A percentile compares a stretch with the other conserved stretches of the same genome.
Evolutionary conservation across 2,888 invertebrate species (phyloP).

Genomic region (Drosophila nr. medialis): DNA sequence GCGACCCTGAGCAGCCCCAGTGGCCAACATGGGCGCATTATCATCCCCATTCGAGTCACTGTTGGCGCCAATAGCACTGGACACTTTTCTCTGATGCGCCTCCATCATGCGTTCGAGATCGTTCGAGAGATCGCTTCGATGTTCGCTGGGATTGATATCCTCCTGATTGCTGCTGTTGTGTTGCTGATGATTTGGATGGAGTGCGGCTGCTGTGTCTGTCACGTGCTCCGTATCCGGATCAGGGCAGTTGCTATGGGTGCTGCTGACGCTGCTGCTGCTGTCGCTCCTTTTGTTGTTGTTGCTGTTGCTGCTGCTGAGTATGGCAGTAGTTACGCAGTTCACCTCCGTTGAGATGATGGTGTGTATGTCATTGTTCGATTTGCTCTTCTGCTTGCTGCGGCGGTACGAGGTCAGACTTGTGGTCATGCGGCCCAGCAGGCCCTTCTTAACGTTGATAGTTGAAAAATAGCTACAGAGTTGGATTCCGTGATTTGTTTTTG

Average conservation of each 20-base stretch:
- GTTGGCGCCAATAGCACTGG: constrained; percentile 17
- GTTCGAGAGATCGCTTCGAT: constrained; percentile 64
- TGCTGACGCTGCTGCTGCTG: constrained; percentile 14
- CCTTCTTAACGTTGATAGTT: constrained; percentile 84
- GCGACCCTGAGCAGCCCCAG: constrained; percentile 67
- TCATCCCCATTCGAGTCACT: constrained; percentile 58
- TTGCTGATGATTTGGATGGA: constrained; percentile 14
- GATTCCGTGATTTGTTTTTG: constrained; percentile 10
- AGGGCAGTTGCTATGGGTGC: constrained; percentile 15
- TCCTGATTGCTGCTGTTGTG: constrained; percentile 16
- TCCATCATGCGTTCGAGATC: constrained; percentile 69
- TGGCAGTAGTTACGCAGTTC: constrained; percentile 55
- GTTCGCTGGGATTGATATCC: constrained; percentile 33
- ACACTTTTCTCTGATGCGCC: constrained; percentile 50
- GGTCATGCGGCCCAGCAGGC: constrained; percentile 84
- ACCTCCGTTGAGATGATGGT: constrained; percentile 75
- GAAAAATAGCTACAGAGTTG: constrained; percentile 81
- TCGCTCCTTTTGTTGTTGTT: constrained; percentile 20
- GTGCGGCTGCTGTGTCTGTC: constrained; percentile 3
- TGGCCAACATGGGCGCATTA: constrained; percentile 33
- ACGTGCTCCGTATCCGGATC: constrained; percentile 25
- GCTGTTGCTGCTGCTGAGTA: constrained; percentile 52
- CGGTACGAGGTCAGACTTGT: constrained; percentile 84
- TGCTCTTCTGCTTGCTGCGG: constrained; percentile 83
- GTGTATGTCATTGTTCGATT: constrained; percentile 83